Conservation (phyloP, 2,888 invertebrate species). For the Xanthia icteritia region DNA sequence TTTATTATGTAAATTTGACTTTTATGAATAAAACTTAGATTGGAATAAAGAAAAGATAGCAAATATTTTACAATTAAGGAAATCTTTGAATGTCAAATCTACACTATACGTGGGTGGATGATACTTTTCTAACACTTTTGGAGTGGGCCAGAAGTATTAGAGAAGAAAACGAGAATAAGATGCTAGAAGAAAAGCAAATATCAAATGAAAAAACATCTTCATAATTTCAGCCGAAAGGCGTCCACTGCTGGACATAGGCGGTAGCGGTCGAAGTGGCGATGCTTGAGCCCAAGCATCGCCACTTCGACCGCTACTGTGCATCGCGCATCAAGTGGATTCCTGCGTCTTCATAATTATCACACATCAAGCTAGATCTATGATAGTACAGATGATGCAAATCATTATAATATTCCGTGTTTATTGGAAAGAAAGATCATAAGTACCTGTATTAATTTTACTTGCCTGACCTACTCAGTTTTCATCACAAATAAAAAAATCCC, state of each 20-base stretch:
- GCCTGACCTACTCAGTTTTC: not conserved
- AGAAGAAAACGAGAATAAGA: not conserved
- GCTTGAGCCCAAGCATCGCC: not conserved
- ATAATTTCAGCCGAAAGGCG: not conserved
- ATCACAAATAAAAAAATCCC: not conserved
- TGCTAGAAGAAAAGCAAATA: not conserved
- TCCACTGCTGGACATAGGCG: not conserved
- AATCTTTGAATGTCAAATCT: not conserved
- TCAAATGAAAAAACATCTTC: not conserved
- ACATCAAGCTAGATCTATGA: not conserved
- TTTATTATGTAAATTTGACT: conserved; percentile 32
- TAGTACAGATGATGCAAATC: not conserved
- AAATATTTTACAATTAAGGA: not conserved
- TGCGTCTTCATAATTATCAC: not conserved
- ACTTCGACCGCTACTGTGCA: not conserved
- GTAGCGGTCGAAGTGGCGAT: too few relatives aligned
- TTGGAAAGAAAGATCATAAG: not conserved
- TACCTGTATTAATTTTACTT: not conserved
- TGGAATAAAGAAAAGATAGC: not conserved
- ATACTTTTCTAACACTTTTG: not conserved
- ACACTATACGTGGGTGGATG: not conserved
- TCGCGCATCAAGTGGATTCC: not conserved
- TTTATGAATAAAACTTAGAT: not conserved
- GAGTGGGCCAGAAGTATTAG: not conserved
- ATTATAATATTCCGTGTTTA: not conserved